Base-by-base conservation (phyloP, 2,888 invertebrate genomes). In the Dexiosoma caninum region DNA sequence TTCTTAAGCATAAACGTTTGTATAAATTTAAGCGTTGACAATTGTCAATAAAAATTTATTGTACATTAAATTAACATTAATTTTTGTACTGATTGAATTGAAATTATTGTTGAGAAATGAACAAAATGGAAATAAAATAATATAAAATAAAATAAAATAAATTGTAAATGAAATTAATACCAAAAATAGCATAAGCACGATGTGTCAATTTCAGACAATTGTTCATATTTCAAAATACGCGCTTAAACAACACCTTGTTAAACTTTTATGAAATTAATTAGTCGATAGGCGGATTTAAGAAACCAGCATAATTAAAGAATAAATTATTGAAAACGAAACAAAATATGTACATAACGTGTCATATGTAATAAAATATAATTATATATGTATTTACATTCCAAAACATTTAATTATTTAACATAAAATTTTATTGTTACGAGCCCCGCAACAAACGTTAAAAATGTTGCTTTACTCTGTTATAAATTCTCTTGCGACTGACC, bases 241-340 rank as follows among this genome's bases (percentile, higher is more conserved):
- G 51, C 70, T 67, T 46, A 75, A 76, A 80, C n/a, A n/a, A n/a
- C 80, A 80, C 80, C 80, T 80, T 71, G 80, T 80, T 66, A 76
- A 75, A 53, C 51, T 44, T 78, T 59, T 51, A 66, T 53, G 16
- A 66, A 67, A 67, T 60, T 78, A 72, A 78, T 66, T 67, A 67
- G 67, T 60, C 44, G 78, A 67, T 59, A 67, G 44, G 70, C 70
- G 77, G 64, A 64, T 57, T 66, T 44, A 19, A 51, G 16, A 49
- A 70, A 21, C 12, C 10, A 14, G 27, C 6, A 16, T 67, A 67
- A 51, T 51, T 67, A 42, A 14, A 57, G n/a, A 42, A 30, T 46
- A 32, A 53, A 27, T 32, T 46, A 37, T 55, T 57, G 14, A 27
- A 53, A 32, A 1, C 8, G 32, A 49, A 14, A n/a, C 3, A 19